phyloP scores from a whole-genome alignment of 64 coral and sea anemone genomes.

The Astreopora myriophthalma region DNA sequence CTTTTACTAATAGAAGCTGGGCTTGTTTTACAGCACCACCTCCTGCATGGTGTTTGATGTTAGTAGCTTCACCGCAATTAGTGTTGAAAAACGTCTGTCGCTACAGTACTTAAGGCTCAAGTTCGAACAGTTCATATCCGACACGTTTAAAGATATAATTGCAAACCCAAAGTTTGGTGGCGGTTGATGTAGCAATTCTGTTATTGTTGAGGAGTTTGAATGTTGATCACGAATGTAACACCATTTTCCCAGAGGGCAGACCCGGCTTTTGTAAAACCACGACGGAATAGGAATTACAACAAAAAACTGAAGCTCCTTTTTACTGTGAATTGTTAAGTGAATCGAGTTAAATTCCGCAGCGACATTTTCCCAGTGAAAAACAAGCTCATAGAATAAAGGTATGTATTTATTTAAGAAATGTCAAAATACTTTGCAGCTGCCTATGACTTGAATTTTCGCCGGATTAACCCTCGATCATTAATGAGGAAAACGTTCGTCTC shows the following conservation, averaged over 20 bases:
- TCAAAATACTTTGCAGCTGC: conserved; percentile 17
- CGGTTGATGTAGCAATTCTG: not conserved
- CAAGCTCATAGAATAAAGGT: not conserved
- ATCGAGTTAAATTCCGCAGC: not conserved
- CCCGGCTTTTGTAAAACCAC: not conserved
- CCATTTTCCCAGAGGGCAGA: not conserved
- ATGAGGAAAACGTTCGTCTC: not conserved
- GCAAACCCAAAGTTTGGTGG: not conserved
- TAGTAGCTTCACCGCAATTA: not conserved
- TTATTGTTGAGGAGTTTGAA: not conserved
- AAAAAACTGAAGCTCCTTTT: conserved; percentile 16
- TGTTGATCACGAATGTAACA: too few relatives aligned
- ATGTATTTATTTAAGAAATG: conserved; percentile 36
- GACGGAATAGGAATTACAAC: too few relatives aligned
- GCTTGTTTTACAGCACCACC: not conserved
- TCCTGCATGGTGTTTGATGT: not conserved
- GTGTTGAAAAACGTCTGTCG: not conserved
- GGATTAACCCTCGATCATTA: too few relatives aligned
- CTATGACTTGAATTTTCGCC: too few relatives aligned
- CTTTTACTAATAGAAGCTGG: not conserved
- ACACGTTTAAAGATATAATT: not conserved
- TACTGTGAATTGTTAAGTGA: not conserved
- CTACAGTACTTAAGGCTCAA: not conserved
- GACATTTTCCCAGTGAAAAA: not conserved
- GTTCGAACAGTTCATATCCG: too few relatives aligned